Evolutionary conservation across 2,888 invertebrate species (phyloP), one percentile per base, ranked within the genome.

Genomic region (Thalpophila matura): DNA sequence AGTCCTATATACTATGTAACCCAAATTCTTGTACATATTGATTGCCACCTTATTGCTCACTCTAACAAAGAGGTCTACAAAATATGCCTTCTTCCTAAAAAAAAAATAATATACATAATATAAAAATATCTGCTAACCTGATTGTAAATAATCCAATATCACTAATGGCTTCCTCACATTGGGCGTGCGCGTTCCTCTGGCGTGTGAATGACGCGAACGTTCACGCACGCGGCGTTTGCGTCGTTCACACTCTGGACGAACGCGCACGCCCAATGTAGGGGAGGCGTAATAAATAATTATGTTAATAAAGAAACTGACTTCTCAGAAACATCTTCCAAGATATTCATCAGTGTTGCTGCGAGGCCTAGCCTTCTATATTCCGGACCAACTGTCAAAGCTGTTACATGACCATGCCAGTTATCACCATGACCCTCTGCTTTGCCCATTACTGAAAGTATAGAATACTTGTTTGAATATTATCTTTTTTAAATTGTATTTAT

Each of bases 381-480:
- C 1, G 99, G 99, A 4, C 99, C 98, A 1, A 99, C 99, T 5
- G 99, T 99, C 33, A 99, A 94, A 1, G 99, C 99, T 40, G 99
- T 99, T 9, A 99, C 99, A 94, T 99, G 99, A 0, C 99, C 99
- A 95, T 99, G 99, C 99, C 99, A 99, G 86, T 99, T 98, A 79
- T 99, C 99, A 50, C 97, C 97, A 77, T 97, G 97, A 0, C 99
- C 99, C 95, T 99, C 99, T 0, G 99, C 98, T 94, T 99, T 99
- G 33, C 99, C 99, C 99, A 99, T 99, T 54, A 99, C 99, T 99
- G 86, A 71, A 96, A 79, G 7, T 18, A 24, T 12, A 37, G 50
- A 22, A 12, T 18, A 54, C 3, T 10, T 38, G 22, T 6, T 9
- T 37, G n/a, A n/a, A n/a, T n/a, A n/a, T n/a, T n/a, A n/a, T n/a